A percentile compares a stretch with the other conserved stretches of the same genome.
Evolutionary conservation across 2,888 invertebrate species (phyloP).

Genomic region (Andrena flavipes): DNA sequence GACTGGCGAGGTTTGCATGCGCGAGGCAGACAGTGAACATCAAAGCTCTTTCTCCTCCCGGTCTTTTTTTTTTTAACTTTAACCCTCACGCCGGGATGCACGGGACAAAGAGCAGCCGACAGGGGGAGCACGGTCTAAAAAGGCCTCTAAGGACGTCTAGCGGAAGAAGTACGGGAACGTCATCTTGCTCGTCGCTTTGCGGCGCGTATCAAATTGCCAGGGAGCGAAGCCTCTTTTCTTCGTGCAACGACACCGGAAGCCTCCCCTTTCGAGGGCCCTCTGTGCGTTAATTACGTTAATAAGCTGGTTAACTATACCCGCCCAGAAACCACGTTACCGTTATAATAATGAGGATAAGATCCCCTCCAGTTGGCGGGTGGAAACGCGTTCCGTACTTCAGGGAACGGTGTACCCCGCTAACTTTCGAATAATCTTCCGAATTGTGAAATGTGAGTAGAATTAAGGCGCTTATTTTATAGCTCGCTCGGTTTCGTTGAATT

Average conservation of each 20-base stretch:
- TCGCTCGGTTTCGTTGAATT: too few relatives aligned
- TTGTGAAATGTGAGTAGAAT: not conserved
- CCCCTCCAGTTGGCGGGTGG: constrained; percentile 16
- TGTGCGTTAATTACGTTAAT: constrained; percentile 75
- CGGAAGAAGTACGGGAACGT: constrained; percentile 38
- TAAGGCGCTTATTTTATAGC: not conserved
- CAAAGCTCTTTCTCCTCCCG: constrained; percentile 38
- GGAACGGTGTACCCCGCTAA: not conserved
- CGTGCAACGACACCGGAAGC: constrained; percentile 53
- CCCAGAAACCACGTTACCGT: constrained; percentile 50
- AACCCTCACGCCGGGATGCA: constrained; percentile 37
- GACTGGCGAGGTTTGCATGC: constrained; percentile 15
- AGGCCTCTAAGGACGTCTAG: constrained; percentile 48
- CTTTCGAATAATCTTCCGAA: constrained; percentile 18
- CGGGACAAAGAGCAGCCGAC: constrained; percentile 43
- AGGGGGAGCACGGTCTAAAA: constrained; percentile 39
- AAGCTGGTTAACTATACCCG: constrained; percentile 72
- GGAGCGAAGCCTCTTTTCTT: constrained; percentile 54
- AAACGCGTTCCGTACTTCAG: constrained; percentile 4
- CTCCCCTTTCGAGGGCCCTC: constrained; percentile 53
- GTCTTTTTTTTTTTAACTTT: constrained; percentile 25
- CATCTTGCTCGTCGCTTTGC: constrained; percentile 58
- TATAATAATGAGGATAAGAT: constrained; percentile 55
- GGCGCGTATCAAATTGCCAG: constrained; percentile 63
- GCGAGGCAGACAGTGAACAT: constrained; percentile 51